Percentiles rank a stretch among this genome's conserved stretches.
Evolutionary conservation across 92 coral and sea anemone genomes (phyloP).

Genomic region (Pocillopora grandis): DNA sequence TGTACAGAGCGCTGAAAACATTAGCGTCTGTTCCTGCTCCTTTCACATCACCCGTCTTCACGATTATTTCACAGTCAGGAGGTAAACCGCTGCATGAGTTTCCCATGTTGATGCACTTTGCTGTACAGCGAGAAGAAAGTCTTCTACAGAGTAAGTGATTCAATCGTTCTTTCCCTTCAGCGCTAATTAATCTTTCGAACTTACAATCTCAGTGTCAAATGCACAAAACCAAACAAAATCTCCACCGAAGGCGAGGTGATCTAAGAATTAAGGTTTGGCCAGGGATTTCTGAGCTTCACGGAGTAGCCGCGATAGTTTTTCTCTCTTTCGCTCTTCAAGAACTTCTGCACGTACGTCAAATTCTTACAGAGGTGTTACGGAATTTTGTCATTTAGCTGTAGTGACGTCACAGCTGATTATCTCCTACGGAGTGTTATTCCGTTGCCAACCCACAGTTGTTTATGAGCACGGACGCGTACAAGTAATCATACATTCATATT

Average conservation of each 20-base stretch:
- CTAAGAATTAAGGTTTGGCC: not conserved
- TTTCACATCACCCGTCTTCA: conserved; percentile 98
- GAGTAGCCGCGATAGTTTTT: not conserved
- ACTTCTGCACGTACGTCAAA: conserved; percentile 9
- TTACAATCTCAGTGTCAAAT: not conserved
- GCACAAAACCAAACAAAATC: not conserved
- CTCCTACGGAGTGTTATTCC: conserved; percentile 15
- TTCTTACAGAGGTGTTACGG: not conserved
- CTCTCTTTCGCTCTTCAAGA: not conserved
- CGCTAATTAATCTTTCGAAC: not conserved
- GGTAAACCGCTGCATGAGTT: conserved; percentile 82
- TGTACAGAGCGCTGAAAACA: conserved; percentile 79
- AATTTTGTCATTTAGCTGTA: not conserved
- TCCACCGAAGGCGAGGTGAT: not conserved
- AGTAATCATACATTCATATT: not conserved
- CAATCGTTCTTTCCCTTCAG: not conserved
- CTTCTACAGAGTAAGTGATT: not conserved
- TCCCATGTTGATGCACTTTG: conserved; percentile 64
- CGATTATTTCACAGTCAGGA: conserved; percentile 90
- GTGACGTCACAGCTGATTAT: conserved; percentile 33
- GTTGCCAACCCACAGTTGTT: conserved; percentile 13
- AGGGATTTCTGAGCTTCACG: not conserved
- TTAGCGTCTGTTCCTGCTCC: conserved; percentile 99
- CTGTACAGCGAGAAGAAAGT: not conserved
- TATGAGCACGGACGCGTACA: not conserved